These are phyloP conservation scores for Nymphalis urticae DNA, from an alignment of 2,888 invertebrate genomes.

Conservation along the genomic window DNA sequence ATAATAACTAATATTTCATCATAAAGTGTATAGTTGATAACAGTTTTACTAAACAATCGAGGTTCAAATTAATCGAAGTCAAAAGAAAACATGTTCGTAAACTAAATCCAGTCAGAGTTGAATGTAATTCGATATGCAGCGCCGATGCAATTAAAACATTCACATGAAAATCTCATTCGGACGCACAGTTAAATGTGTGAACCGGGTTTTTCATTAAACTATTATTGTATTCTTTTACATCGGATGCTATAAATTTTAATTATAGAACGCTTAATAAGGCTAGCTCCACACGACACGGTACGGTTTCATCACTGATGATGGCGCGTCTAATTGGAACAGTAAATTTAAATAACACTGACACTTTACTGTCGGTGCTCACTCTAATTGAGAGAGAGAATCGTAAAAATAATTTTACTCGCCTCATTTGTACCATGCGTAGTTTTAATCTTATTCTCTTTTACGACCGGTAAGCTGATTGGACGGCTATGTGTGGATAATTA, in stretches of 20 bases:
- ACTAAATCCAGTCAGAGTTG: constrained; percentile 18
- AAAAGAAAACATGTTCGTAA: constrained; percentile 16
- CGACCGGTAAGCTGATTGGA: constrained; percentile 67
- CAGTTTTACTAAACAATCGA: background rate
- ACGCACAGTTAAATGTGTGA: constrained; percentile 34
- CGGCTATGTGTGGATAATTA: constrained; percentile 62
- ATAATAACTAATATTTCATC: too few relatives aligned
- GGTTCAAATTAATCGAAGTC: constrained; percentile 8
- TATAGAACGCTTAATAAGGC: constrained; percentile 79
- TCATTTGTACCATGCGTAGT: constrained; percentile 75
- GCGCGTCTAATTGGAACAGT: constrained; percentile 79
- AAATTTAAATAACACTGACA: constrained; percentile 81
- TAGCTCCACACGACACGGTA: constrained; percentile 70
- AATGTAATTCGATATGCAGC: constrained; percentile 29
- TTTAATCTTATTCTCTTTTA: constrained; percentile 74
- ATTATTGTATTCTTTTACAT: constrained; percentile 51
- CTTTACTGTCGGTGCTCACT: constrained; percentile 71
- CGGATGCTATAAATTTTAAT: constrained; percentile 72
- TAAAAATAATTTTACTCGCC: constrained; percentile 80
- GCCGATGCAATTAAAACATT: constrained; percentile 27
- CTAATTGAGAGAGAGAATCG: constrained; percentile 79
- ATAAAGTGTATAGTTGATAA: too few relatives aligned
- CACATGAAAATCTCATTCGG: constrained; percentile 32
- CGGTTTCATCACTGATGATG: constrained; percentile 77
- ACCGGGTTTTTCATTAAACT: constrained; percentile 43